Conservation (phyloP, 2,113 vertebrate species). For the Vanacampus margaritifer region DNA sequence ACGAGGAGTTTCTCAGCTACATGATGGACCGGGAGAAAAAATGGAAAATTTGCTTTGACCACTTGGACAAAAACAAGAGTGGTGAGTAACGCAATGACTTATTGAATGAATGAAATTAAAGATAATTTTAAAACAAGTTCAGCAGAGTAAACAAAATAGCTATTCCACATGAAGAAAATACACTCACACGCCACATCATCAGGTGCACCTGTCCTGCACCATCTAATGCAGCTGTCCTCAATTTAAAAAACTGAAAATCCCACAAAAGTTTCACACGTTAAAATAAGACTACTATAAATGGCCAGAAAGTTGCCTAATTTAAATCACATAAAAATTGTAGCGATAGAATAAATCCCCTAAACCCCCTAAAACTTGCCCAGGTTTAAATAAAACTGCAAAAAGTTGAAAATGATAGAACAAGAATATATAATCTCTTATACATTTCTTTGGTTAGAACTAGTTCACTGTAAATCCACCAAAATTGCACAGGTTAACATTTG, state of each 20-base stretch:
- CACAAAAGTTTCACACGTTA: background rate
- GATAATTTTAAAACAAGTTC: background rate
- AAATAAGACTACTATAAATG: background rate
- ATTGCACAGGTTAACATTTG: background rate
- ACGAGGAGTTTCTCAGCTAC: constrained; percentile 71
- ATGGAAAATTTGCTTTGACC: constrained; percentile 73
- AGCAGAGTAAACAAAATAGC: background rate
- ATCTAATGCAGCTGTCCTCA: background rate
- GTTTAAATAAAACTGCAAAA: background rate
- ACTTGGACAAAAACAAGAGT: constrained; percentile 72
- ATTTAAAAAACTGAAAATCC: background rate
- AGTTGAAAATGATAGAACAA: background rate
- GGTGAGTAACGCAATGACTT: constrained; percentile 50
- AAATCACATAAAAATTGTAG: background rate
- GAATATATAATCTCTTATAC: too few species aligned
- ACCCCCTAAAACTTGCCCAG: background rate
- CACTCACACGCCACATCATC: background rate
- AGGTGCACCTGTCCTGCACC: background rate
- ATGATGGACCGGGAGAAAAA: constrained; percentile 72
- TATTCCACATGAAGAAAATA: background rate
- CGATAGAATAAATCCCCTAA: background rate
- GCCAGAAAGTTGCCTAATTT: background rate
- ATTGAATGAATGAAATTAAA: background rate
- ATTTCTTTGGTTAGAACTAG: too few species aligned
- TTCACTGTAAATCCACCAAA: too few species aligned